phyloP scores from a whole-genome alignment of 2,113 vertebrate genomes.

The Phocoena sinus region DNA sequence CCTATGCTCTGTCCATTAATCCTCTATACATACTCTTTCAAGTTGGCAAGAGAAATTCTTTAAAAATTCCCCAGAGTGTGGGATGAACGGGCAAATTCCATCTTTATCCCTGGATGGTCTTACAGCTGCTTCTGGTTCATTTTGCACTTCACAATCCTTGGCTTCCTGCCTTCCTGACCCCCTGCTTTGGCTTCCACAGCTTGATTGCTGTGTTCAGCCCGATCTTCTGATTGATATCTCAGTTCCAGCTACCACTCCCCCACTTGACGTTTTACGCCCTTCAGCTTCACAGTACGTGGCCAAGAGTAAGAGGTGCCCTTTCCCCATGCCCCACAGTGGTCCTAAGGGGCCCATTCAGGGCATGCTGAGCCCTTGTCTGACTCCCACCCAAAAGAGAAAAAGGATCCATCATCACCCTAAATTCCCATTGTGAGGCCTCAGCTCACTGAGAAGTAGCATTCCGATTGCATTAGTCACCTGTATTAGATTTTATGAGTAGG shows the following conservation, averaged over 20 bases:
- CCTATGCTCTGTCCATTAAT: not conserved
- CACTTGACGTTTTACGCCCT: not conserved
- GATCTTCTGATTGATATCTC: not conserved
- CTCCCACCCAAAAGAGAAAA: not conserved
- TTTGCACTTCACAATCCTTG: not conserved
- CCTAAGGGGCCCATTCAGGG: not conserved
- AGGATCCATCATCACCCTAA: not conserved
- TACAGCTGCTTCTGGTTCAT: not conserved
- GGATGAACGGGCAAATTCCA: not conserved
- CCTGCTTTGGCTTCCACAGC: not conserved
- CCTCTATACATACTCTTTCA: not conserved
- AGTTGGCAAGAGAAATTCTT: conserved; percentile 1
- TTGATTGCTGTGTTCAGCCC: not conserved
- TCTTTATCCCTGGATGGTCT: not conserved
- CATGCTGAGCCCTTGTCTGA: not conserved
- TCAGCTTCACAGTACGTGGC: not conserved
- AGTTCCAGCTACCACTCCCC: not conserved
- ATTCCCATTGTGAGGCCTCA: not conserved
- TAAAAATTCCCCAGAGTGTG: not conserved
- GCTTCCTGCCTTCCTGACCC: not conserved
- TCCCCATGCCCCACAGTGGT: not conserved
- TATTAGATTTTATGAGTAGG: not conserved
- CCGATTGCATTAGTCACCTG: not conserved
- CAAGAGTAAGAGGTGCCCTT: not conserved
- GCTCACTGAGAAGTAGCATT: conserved; percentile 7